Evolutionary conservation across 2,113 vertebrate genomes (phyloP), one percentile per base, ranked within the genome.

Genomic region (Passer montanus): DNA sequence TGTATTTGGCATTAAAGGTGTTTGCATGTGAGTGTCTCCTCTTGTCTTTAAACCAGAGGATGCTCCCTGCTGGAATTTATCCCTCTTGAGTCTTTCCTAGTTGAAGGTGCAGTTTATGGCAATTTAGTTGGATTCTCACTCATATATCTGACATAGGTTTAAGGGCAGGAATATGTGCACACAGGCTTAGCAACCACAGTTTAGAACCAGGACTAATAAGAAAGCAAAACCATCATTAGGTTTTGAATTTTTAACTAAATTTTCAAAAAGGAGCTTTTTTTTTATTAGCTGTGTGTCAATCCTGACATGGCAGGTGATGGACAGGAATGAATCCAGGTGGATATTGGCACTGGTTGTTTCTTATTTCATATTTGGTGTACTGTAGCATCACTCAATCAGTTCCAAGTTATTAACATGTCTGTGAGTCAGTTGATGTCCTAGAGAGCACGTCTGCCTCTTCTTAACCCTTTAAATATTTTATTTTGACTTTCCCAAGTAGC

Each of bases 381-480:
- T 78, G 33, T 70, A 76, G 37, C 58, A 84, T 87, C 64, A 26
- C 41, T 88, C 59, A 86, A 59, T 85, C 82, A 67, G 31, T 85
- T 67, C 35, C 60, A 58, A 70, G 39, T 81, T 92, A 83, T 43
- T 88, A 81, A 62, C 0, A 0, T 74, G 18, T 39, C 19, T 72
- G 10, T 67, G 66, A 18, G 33, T 28, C 53, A 84, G 62, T 0
- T 64, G 39, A 66, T 82, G 53, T 90, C 84, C 70, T 30, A 44
- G 49, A 87, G 31, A 73, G 58, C n/a, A 56, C 0, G 3, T 46
- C 75, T 87, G 15, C 74, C 73, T 91, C 52, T 63, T 84, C 83
- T 87, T 94, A 90, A 83, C 64, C 16, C 63, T 85, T 85, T 21
- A 37, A 94, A 69, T 76, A 62, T 92, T 95, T 85, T 83, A 85